Evolutionary conservation across 2,113 vertebrate species (phyloP).

Genomic region (Cichladusa arquata): DNA sequence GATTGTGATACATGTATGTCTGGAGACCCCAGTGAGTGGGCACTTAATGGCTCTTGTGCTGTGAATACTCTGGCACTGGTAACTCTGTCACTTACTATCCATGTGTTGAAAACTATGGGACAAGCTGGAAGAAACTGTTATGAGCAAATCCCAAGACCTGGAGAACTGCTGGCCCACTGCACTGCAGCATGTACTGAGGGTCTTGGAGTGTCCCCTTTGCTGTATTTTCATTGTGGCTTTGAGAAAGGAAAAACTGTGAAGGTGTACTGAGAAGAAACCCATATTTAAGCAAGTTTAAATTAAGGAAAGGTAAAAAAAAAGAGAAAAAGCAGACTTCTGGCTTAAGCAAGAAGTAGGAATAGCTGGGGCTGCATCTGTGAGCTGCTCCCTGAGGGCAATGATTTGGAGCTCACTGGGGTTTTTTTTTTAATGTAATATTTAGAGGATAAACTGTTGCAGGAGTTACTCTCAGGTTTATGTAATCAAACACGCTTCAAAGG

Average conservation of each 20-base stretch:
- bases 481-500: background rate
- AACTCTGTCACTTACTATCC: background rate
- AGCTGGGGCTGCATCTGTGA: background rate
- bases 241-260: background rate
- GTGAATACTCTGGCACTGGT: background rate
- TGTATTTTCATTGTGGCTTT: background rate
- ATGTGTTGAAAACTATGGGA: background rate
- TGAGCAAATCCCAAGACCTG: background rate
- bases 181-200: background rate
- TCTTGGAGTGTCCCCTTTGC: background rate
- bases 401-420: background rate
- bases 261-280: background rate
- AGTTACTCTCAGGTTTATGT: background rate
- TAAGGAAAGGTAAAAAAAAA: background rate
- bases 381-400: background rate
- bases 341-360: background rate
- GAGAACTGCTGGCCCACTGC: background rate
- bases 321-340: background rate
- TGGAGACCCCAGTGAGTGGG: background rate
- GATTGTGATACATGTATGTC: fast-evolving
- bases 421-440: background rate
- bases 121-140: background rate
- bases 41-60: background rate
- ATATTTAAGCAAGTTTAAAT: background rate
- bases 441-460: background rate